These are phyloP conservation scores for Smutsia temminckii DNA, from an alignment of 2,797 vertebrate genomes.

Conservation along the genomic window DNA sequence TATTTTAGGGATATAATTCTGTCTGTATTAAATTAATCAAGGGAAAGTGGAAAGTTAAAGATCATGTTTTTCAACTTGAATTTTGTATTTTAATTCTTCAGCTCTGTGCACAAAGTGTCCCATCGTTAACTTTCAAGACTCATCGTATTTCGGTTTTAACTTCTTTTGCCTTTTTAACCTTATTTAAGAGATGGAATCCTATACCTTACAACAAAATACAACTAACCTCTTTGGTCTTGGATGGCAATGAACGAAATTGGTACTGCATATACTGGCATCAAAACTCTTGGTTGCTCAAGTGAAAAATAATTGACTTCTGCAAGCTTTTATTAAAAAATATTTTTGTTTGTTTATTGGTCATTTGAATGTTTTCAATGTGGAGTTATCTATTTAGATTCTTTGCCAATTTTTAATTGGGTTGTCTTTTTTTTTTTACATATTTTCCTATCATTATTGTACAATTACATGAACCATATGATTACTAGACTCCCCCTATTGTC, in stretches of 20 bases:
- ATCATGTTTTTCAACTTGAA: background rate
- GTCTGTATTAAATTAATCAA: background rate
- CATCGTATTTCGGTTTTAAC: background rate
- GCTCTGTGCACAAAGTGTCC: background rate
- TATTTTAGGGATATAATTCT: background rate
- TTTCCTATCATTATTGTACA: too few relatives aligned
- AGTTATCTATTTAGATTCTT: too few relatives aligned
- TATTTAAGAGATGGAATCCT: conserved; percentile 23
- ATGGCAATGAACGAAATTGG: background rate
- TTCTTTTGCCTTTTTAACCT: background rate
- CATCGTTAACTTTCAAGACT: background rate
- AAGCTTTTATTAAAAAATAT: background rate
- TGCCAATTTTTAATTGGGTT: too few relatives aligned
- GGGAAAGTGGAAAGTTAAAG: background rate
- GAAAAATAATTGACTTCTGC: background rate
- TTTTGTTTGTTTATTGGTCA: background rate
- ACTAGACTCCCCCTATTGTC: too few relatives aligned
- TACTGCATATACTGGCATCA: background rate
- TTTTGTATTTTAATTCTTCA: background rate
- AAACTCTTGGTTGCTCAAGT: conserved; percentile 29
- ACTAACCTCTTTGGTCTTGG: background rate
- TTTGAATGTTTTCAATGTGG: too few relatives aligned
- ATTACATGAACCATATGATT: too few relatives aligned
- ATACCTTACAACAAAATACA: background rate
- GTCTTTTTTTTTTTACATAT: too few relatives aligned